Evolutionary conservation across 2,888 invertebrate species (phyloP).

Genomic region (Argyra leucocephala): DNA sequence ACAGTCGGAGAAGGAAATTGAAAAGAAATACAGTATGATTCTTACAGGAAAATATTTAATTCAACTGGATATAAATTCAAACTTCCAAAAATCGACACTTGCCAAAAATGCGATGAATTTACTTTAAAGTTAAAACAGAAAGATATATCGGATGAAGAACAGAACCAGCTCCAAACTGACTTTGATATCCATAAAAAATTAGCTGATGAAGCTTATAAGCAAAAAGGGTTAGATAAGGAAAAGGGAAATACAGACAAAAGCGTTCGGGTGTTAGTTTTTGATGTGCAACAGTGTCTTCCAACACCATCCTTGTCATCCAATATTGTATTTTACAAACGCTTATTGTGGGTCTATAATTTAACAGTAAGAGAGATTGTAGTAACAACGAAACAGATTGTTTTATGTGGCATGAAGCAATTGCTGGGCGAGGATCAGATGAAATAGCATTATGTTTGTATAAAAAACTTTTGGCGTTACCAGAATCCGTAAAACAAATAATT

Average conservation of each 20-base stretch:
- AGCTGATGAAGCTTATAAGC: background rate
- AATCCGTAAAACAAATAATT: background rate
- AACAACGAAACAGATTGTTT: background rate
- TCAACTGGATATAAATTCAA: background rate
- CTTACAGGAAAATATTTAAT: background rate
- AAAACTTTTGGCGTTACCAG: background rate
- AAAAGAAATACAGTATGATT: background rate
- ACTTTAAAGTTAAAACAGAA: background rate
- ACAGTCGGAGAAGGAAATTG: background rate
- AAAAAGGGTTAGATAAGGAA: background rate
- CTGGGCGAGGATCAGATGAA: constrained; percentile 9
- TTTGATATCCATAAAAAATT: background rate
- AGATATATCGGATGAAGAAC: background rate
- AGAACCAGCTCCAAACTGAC: background rate
- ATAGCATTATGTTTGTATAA: constrained; percentile 9
- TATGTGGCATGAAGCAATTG: constrained; percentile 14
- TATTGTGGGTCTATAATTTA: constrained; percentile 11
- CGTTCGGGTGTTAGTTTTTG: background rate
- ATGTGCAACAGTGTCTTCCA: background rate
- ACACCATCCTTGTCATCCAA: background rate
- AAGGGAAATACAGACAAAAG: background rate
- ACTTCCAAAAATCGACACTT: background rate
- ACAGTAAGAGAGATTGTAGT: constrained; percentile 9
- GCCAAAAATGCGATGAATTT: background rate
- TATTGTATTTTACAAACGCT: background rate